These are phyloP conservation scores for Trichogramma pretiosum DNA, from an alignment of 1,140 invertebrate genomes.

Conservation along the genomic window DNA sequence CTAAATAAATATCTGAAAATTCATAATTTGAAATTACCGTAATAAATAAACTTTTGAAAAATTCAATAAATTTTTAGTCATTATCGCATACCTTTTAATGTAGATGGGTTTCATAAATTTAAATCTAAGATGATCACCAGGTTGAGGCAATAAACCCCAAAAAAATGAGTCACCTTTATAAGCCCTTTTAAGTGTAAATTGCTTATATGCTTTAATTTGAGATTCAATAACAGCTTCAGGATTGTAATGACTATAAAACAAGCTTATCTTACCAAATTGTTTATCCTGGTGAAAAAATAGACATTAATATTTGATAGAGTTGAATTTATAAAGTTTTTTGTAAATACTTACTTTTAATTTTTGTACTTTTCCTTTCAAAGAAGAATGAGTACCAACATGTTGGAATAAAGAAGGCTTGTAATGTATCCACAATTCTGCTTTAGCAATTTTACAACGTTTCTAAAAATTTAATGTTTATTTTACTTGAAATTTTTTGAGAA, in stretches of 20 bases:
- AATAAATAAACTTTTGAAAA: not conserved
- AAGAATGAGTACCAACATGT: constrained; percentile 92
- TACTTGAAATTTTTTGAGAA: no score
- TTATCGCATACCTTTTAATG: constrained; percentile 58
- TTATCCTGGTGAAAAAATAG: constrained; percentile 60
- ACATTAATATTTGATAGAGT: constrained; percentile 2
- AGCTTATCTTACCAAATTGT: constrained; percentile 80
- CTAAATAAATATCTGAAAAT: constrained; percentile 68
- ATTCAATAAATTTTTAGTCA: not conserved
- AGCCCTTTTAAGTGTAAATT: constrained; percentile 70
- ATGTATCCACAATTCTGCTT: constrained; percentile 73
- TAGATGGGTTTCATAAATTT: constrained; percentile 67
- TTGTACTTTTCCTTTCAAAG: constrained; percentile 92
- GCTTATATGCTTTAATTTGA: constrained; percentile 75
- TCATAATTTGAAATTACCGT: not conserved
- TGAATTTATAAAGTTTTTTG: constrained; percentile 11
- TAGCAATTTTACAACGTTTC: constrained; percentile 79
- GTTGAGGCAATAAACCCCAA: constrained; percentile 82
- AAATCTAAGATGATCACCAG: constrained; percentile 75
- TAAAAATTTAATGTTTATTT: constrained; percentile 34
- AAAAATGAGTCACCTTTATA: constrained; percentile 87
- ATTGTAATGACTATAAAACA: constrained; percentile 76
- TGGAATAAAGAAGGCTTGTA: constrained; percentile 92
- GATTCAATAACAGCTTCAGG: constrained; percentile 66
- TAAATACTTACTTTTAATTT: constrained; percentile 74